A percentile compares a stretch with the other conserved stretches of the same genome.
These are phyloP conservation scores for Nomada fabriciana DNA, from an alignment of 2,888 invertebrate species.

Conservation along the genomic window DNA sequence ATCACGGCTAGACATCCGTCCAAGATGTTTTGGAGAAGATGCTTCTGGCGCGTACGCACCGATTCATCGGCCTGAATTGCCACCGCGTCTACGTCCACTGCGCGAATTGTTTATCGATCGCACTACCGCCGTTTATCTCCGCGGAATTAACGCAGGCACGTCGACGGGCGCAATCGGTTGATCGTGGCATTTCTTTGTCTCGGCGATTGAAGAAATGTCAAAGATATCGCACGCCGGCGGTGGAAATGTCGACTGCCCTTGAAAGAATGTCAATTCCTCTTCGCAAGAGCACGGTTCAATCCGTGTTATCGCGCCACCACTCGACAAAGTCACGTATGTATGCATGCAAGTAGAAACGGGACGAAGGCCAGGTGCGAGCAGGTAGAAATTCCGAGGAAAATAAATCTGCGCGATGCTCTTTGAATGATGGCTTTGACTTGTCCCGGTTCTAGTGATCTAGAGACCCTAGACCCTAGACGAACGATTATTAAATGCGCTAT, in stretches of 20 bases:
- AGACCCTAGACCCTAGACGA: conserved; percentile 11
- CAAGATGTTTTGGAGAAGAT: conserved; percentile 25
- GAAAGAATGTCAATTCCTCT: conserved; percentile 37
- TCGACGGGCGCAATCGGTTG: background rate
- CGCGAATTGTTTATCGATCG: conserved; percentile 1
- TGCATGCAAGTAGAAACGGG: background rate
- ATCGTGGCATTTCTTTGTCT: conserved; percentile 31
- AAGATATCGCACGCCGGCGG: background rate
- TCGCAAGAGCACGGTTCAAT: background rate
- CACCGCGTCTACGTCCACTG: too few relatives aligned
- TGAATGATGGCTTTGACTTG: background rate
- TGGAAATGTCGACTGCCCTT: conserved; percentile 24
- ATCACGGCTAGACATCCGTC: conserved; percentile 22
- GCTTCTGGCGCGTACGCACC: background rate
- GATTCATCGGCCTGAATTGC: background rate
- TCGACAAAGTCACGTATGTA: background rate
- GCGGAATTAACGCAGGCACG: background rate
- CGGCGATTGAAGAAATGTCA: conserved; percentile 30
- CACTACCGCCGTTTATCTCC: background rate
- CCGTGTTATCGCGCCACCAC: background rate
- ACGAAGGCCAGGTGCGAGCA: conserved; percentile 1
- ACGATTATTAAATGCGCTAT: background rate
- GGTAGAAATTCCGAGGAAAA: background rate
- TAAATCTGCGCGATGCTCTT: background rate
- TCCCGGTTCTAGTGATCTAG: background rate